phyloP scores from a whole-genome alignment of 2,113 vertebrate species.

The Ageneiosus marmoratus region DNA sequence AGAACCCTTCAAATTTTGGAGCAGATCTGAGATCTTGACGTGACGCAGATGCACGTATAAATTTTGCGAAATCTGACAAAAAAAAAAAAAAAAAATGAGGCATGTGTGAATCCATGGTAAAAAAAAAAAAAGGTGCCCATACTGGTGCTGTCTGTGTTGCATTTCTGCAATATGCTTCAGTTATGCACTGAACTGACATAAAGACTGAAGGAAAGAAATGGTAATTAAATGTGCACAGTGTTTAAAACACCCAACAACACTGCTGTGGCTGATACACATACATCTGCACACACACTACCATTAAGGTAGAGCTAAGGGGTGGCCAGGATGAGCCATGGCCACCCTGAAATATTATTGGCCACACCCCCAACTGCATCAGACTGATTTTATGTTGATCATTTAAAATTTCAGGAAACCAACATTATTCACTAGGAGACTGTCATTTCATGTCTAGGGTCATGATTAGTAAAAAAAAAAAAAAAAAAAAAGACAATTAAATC shows the following conservation, averaged over 20 bases:
- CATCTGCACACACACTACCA: neutral
- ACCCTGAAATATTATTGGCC: neutral
- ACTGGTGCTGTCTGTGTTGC: no score
- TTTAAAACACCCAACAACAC: neutral
- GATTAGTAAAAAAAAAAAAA: neutral
- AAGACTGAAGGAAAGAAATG: no score
- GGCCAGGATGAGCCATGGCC: neutral
- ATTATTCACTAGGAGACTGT: neutral
- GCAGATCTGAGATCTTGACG: no score
- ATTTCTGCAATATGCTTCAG: no score
- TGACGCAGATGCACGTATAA: no score
- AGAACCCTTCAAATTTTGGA: no score
- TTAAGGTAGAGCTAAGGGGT: neutral
- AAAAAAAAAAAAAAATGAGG: no score
- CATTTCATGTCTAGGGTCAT: neutral
- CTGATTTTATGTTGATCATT: neutral
- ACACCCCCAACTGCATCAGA: neutral
- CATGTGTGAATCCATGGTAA: no score
- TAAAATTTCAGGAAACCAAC: neutral
- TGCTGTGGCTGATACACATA: neutral
- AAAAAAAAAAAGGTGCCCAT: no score
- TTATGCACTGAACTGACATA: no score
- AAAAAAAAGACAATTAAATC: neutral
- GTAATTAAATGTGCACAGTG: neutral
- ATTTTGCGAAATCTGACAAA: no score